These are phyloP conservation scores for Muscicapa striata DNA, from an alignment of 2,797 vertebrate genomes.

Conservation along the genomic window DNA sequence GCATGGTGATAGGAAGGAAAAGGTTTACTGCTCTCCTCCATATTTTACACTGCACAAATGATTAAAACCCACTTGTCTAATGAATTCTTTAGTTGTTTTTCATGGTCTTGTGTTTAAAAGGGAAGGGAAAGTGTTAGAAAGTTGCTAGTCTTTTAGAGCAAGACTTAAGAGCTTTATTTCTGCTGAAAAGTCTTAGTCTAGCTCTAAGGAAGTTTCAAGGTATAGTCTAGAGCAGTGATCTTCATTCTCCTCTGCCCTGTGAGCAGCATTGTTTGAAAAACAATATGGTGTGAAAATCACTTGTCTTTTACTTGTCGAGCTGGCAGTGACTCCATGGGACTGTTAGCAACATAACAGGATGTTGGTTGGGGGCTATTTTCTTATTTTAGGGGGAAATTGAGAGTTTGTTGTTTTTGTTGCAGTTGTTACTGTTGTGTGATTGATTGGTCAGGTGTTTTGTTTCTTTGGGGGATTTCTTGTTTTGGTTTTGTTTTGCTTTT, in stretches of 20 bases:
- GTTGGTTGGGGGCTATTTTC: rapidly evolving
- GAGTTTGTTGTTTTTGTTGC: background rate
- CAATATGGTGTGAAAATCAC: background rate
- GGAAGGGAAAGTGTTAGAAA: background rate
- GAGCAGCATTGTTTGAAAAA: background rate
- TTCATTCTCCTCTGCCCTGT: background rate
- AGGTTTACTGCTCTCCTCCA: background rate
- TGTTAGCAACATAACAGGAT: background rate
- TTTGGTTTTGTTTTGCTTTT: background rate
- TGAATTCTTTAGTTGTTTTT: background rate
- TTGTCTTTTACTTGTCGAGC: background rate
- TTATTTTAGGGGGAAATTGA: background rate
- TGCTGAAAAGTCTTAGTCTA: background rate
- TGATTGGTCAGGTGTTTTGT: background rate
- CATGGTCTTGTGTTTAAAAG: background rate
- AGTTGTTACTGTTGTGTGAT: background rate
- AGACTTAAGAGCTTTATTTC: background rate
- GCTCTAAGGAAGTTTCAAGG: background rate
- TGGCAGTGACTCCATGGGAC: background rate
- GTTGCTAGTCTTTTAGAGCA: background rate
- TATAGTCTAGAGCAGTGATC: background rate
- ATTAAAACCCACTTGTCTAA: background rate
- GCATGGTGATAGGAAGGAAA: background rate
- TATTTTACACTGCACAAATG: background rate
- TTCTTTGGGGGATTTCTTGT: background rate